These are phyloP conservation scores for Lipotes vexillifer DNA, from an alignment of 2,113 vertebrate genomes.

Conservation along the genomic window DNA sequence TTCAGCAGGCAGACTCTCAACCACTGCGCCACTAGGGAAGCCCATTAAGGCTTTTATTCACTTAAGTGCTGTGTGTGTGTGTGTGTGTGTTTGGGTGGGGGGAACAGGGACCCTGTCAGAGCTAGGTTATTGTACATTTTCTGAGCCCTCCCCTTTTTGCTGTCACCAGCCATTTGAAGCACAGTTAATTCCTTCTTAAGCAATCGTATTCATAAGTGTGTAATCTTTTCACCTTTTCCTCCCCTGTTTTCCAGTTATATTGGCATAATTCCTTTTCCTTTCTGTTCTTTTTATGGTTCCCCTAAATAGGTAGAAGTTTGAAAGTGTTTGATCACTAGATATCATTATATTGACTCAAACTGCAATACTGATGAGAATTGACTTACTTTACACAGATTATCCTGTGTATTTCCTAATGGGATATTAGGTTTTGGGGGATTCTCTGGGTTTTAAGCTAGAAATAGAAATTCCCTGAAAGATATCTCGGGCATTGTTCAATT, in stretches of 20 bases:
- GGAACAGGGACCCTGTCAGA: not conserved
- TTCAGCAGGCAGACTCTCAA: too few species aligned
- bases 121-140: not conserved
- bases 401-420: not conserved
- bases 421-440: not conserved
- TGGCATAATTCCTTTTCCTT: not conserved
- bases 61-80: not conserved
- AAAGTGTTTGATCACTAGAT: not conserved
- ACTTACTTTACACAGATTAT: not conserved
- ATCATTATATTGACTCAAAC: not conserved
- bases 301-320: not conserved
- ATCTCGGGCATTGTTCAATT: not conserved
- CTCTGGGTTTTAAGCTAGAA: not conserved
- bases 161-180: not conserved
- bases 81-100: not conserved
- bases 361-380: not conserved
- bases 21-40: too few species aligned
- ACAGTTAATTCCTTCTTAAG: not conserved
- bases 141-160: not conserved
- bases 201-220: not conserved
- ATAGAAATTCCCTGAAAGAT: not conserved
- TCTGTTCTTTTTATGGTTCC: not conserved
- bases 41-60: not conserved
- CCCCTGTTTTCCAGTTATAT: not conserved
- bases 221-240: not conserved